These are phyloP conservation scores for Raja brachyura DNA, from an alignment of 2,113 vertebrate genomes.

Conservation along the genomic window DNA sequence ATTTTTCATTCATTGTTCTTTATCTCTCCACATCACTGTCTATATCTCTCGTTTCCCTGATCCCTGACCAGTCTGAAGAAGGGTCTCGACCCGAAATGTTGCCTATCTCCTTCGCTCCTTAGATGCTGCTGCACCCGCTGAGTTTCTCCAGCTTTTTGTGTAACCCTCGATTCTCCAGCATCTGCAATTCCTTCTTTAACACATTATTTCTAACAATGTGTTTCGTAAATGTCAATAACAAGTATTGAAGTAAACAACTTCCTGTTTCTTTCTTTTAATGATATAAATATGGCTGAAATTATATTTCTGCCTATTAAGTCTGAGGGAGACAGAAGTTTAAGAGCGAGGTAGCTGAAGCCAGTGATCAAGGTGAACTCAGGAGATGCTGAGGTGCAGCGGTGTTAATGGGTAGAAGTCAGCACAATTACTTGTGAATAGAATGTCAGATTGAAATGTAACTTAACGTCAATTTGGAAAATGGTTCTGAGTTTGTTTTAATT, in stretches of 20 bases:
- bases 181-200: too few relatives aligned
- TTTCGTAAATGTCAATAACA: background rate
- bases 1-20: too few relatives aligned
- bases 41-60: too few relatives aligned
- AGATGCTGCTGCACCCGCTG: too few relatives aligned
- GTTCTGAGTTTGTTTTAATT: background rate
- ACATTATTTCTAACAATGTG: background rate
- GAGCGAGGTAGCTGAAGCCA: background rate
- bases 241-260: background rate
- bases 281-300: background rate
- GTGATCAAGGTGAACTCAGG: background rate
- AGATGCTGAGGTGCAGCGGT: background rate
- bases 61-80: too few relatives aligned
- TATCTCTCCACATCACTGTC: too few relatives aligned
- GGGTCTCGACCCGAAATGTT: too few relatives aligned
- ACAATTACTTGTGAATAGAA: background rate
- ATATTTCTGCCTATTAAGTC: background rate
- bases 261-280: background rate
- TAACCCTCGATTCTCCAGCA: too few relatives aligned
- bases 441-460: background rate
- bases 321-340: background rate
- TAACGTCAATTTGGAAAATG: background rate
- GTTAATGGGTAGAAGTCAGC: background rate
- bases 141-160: too few relatives aligned
- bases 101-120: too few relatives aligned